Conservation (phyloP, 2,113 vertebrate genomes). For the Burhinus oedicnemus region DNA sequence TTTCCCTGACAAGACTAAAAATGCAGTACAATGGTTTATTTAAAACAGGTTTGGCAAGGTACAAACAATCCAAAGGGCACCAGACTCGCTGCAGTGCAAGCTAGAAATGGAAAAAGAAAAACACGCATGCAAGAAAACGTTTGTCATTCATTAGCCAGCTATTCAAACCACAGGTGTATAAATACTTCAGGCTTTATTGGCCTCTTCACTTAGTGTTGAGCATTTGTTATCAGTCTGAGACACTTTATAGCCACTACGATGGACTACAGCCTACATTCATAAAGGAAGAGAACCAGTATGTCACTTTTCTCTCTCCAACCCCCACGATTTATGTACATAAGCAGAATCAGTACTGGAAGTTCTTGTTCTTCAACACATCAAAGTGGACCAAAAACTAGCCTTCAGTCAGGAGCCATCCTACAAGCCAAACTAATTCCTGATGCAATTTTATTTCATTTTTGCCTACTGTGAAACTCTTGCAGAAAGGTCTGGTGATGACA, state of each 20-base stretch:
- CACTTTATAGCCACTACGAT: neutral
- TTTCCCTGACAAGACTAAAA: slow-evolving; percentile 65
- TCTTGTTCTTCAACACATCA: slow-evolving; percentile 67
- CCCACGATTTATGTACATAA: neutral
- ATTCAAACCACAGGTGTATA: slow-evolving; percentile 57
- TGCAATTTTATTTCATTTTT: slow-evolving; percentile 52
- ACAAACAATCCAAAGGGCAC: slow-evolving; percentile 42
- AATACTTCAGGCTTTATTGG: slow-evolving; percentile 12
- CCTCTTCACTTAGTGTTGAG: neutral
- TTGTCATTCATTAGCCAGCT: slow-evolving; percentile 45
- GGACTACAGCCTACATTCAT: neutral
- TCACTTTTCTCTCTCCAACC: neutral
- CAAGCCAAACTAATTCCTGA: slow-evolving; percentile 24
- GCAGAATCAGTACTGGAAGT: slow-evolving; percentile 50
- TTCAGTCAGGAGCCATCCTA: slow-evolving; percentile 42
- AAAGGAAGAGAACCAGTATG: neutral
- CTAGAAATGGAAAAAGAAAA: neutral
- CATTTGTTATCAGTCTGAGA: slow-evolving; percentile 13
- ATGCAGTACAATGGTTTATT: neutral
- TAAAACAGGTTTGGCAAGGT: slow-evolving; percentile 64
- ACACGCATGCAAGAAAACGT: neutral
- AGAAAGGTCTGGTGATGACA: neutral
- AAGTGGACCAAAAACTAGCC: slow-evolving; percentile 65
- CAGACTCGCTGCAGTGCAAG: neutral
- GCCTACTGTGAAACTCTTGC: neutral